A percentile compares a stretch with the other conserved stretches of the same genome.
Evolutionary conservation across 2,888 invertebrate species (phyloP).

Genomic region (Kryphioiulus occultus): DNA sequence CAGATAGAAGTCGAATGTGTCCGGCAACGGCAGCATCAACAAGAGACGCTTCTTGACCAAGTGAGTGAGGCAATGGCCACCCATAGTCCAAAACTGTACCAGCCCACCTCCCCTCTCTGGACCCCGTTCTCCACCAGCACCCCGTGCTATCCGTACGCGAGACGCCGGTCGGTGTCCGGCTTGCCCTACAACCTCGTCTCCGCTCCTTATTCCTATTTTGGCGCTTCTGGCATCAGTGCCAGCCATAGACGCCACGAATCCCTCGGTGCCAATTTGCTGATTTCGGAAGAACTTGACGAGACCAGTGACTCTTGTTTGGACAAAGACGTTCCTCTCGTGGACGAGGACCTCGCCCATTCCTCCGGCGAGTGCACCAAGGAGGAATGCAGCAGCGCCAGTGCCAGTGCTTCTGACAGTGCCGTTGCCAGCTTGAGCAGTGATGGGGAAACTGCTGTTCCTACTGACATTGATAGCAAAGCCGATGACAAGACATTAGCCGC

Average conservation of each 20-base stretch:
- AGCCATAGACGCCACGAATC: conserved; percentile 42
- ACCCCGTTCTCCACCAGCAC: conserved; percentile 54
- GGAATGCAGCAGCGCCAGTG: conserved; percentile 61
- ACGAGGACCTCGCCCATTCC: neutral
- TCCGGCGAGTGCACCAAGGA: conserved; percentile 64
- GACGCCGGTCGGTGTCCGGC: conserved; percentile 63
- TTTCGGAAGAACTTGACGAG: conserved; percentile 48
- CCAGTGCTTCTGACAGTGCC: conserved; percentile 57
- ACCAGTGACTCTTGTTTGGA: neutral
- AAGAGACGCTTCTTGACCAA: conserved; percentile 45
- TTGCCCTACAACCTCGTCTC: conserved; percentile 61
- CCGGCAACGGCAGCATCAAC: conserved; percentile 10
- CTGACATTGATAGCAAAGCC: neutral
- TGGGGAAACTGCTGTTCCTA: conserved; percentile 54
- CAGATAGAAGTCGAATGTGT: conserved; percentile 56
- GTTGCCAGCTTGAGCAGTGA: conserved; percentile 59
- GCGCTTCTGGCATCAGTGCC: conserved; percentile 55
- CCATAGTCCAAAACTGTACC: conserved; percentile 37
- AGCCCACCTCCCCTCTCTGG: conserved; percentile 53
- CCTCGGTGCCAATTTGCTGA: conserved; percentile 45
- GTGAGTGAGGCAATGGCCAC: conserved; percentile 46
- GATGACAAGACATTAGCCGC: conserved; percentile 52
- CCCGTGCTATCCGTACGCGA: conserved; percentile 58
- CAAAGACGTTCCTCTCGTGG: neutral
- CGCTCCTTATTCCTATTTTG: conserved; percentile 55